Percentiles rank a stretch among this genome's conserved stretches.
Evolutionary conservation across 1,140 invertebrate species (phyloP).

Genomic region (Brachystomella parvula): DNA sequence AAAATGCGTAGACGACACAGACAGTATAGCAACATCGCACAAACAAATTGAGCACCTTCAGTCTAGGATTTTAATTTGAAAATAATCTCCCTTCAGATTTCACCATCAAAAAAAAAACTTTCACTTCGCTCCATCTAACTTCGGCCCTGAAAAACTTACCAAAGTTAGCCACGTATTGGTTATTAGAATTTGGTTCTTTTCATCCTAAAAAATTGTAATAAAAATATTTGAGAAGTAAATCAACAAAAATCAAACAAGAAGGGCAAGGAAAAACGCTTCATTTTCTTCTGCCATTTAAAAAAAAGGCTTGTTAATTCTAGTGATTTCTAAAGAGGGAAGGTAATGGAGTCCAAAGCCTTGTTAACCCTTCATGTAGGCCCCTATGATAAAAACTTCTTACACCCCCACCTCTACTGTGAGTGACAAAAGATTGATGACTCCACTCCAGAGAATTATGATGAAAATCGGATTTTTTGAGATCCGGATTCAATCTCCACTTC

Average conservation of each 20-base stretch:
- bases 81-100: neutral
- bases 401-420: no score
- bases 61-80: no score
- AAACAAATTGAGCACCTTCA: no score
- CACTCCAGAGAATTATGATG: no score
- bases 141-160: constrained; percentile 44
- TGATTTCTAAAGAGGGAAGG: neutral
- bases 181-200: constrained; percentile 56
- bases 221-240: constrained; percentile 17
- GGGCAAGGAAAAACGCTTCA: neutral
- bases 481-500: no score
- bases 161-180: constrained; percentile 53
- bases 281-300: neutral
- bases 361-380: neutral
- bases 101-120: constrained; percentile 9
- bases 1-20: no score
- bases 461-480: no score
- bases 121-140: no score
- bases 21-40: no score
- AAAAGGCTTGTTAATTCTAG: neutral
- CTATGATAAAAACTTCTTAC: neutral
- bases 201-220: constrained; percentile 48
- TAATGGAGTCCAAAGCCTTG: neutral
- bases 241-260: neutral
- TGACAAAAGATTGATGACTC: no score